Evolutionary conservation across 2,888 invertebrate species (phyloP).

Genomic region (Cactoblastis cactorum): DNA sequence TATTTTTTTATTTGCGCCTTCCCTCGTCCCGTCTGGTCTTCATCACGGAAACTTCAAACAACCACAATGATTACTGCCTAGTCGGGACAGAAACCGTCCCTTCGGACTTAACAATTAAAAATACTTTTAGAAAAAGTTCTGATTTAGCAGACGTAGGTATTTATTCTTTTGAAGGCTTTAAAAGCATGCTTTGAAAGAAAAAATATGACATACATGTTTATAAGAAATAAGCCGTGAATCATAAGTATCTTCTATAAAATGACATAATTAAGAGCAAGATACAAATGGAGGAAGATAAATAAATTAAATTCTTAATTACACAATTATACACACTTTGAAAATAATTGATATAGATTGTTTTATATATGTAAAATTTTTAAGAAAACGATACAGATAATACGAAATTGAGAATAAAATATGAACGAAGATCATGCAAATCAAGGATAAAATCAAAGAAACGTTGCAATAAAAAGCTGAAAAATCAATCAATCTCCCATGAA

Average conservation of each 20-base stretch:
- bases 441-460: constrained; percentile 5
- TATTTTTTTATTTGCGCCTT: constrained; percentile 66
- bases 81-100: constrained; percentile 18
- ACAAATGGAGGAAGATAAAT: no score
- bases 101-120: constrained; percentile 5
- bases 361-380: no score
- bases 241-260: no score
- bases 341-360: no score
- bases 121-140: background rate
- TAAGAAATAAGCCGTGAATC: no score
- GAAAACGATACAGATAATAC: no score
- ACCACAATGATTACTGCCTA: constrained; percentile 61
- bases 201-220: no score
- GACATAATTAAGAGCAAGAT: no score
- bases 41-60: constrained; percentile 62
- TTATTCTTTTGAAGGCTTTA: background rate
- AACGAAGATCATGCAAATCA: background rate
- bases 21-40: constrained; percentile 71
- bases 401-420: background rate
- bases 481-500: constrained; percentile 18
- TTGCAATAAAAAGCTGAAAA: constrained; percentile 28
- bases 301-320: no score
- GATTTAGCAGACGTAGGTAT: background rate
- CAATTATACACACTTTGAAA: no score
- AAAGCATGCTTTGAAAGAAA: no score